Percentiles rank a stretch among this genome's conserved stretches.
Evolutionary conservation across 1,140 invertebrate species (phyloP).

Genomic region (Aphelinus atriplicis): DNA sequence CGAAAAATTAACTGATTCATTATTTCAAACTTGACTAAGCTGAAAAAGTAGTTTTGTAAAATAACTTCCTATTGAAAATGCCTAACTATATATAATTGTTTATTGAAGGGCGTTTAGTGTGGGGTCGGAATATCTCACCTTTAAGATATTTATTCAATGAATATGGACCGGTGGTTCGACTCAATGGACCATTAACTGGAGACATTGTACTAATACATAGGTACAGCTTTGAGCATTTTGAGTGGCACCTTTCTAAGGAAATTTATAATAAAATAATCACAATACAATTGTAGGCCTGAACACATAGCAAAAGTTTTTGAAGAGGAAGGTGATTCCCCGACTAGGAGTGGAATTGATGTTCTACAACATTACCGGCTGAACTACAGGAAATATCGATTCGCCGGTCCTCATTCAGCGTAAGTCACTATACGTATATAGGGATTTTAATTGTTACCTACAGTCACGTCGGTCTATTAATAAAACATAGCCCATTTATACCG

Average conservation of each 20-base stretch:
- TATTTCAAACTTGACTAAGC: too few species aligned
- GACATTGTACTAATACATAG: conserved; percentile 69
- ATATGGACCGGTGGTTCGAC: conserved; percentile 72
- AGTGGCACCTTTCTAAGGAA: background rate
- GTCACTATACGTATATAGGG: conserved; percentile 40
- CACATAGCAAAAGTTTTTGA: conserved; percentile 70
- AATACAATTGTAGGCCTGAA: conserved; percentile 66
- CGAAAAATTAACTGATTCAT: too few species aligned
- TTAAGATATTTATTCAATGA: conserved; percentile 69
- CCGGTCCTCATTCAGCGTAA: conserved; percentile 70
- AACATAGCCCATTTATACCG: too few species aligned
- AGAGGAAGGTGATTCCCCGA: conserved; percentile 68
- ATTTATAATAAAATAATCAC: background rate
- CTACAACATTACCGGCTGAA: conserved; percentile 71
- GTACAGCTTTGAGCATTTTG: conserved; percentile 31
- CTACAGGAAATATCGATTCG: conserved; percentile 65
- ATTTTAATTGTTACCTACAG: too few species aligned
- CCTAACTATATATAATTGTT: too few species aligned
- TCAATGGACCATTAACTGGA: conserved; percentile 70
- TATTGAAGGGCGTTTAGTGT: conserved; percentile 58
- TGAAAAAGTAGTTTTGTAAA: too few species aligned
- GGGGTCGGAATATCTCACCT: conserved; percentile 59
- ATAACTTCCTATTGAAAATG: too few species aligned
- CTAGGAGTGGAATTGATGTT: conserved; percentile 71
- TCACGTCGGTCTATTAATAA: too few species aligned